Conservation (phyloP, 2,888 invertebrate species). For the Diarsia rubi region DNA sequence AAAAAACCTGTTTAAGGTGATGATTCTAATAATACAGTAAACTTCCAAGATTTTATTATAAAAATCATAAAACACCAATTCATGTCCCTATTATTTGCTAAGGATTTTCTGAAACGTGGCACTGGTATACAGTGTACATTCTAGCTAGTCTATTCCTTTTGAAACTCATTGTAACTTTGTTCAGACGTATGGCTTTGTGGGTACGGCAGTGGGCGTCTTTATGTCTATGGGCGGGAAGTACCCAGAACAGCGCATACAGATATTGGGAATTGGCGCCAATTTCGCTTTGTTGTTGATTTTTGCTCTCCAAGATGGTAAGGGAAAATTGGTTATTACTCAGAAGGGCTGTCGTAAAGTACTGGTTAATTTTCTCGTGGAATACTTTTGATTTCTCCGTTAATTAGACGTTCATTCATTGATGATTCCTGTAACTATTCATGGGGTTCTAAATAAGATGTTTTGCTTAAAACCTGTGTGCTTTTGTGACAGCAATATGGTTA, state of each 20-base stretch:
- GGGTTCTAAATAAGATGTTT: background rate
- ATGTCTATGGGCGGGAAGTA: constrained; percentile 61
- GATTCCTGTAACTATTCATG: background rate
- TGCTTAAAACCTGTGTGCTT: background rate
- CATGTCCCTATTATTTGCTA: background rate
- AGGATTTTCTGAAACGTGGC: background rate
- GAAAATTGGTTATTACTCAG: background rate
- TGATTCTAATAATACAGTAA: no score
- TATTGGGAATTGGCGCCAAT: constrained; percentile 79
- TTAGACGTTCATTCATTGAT: background rate
- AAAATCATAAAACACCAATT: background rate
- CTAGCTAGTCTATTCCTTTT: constrained; percentile 16
- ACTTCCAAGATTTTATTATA: no score
- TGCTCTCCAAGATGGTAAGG: constrained; percentile 1
- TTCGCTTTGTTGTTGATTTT: constrained; percentile 58
- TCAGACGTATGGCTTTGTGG: constrained; percentile 38
- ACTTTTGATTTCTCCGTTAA: background rate
- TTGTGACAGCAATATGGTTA: background rate
- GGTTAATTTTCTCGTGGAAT: constrained; percentile 7
- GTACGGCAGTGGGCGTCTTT: constrained; percentile 51
- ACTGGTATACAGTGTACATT: constrained; percentile 1
- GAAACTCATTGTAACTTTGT: constrained; percentile 48
- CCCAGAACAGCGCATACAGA: constrained; percentile 64
- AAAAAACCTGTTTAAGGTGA: background rate
- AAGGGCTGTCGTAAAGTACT: background rate